A percentile compares a stretch with the other conserved stretches of the same genome.
phyloP scores from a whole-genome alignment of 2,888 invertebrate genomes.

The Cephonodes hylas region DNA sequence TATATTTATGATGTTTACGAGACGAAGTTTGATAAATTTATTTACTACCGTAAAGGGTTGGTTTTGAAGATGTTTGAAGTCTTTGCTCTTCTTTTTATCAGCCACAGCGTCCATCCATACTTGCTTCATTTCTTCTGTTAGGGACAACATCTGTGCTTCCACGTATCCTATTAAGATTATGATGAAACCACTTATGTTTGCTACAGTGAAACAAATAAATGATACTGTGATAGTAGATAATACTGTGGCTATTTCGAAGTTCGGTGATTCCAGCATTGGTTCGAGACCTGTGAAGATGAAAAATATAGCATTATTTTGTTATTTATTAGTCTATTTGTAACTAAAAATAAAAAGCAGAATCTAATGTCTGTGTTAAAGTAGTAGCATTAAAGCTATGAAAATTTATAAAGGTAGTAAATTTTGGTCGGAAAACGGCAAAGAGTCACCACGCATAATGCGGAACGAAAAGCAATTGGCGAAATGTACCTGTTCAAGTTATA shows the following conservation, averaged over 20 bases:
- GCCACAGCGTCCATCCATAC: constrained; percentile 46
- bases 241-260: constrained; percentile 47
- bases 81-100: constrained; percentile 7
- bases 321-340: too few species aligned
- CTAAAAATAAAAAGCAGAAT: too few species aligned
- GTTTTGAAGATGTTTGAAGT: constrained; percentile 3
- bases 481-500: too few species aligned
- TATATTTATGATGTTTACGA: constrained; percentile 30
- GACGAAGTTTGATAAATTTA: constrained; percentile 23
- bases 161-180: constrained; percentile 50
- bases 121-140: constrained; percentile 44
- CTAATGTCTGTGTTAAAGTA: too few species aligned
- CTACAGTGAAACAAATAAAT: constrained; percentile 41
- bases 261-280: constrained; percentile 50
- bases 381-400: too few species aligned
- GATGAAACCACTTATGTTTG: constrained; percentile 45
- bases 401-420: too few species aligned
- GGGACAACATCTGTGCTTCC: constrained; percentile 52
- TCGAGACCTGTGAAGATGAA: constrained; percentile 42
- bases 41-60: constrained; percentile 21
- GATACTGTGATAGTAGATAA: constrained; percentile 27
- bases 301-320: not conserved
- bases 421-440: too few species aligned
- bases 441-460: too few species aligned
- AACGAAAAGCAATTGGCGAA: too few species aligned